phyloP scores from a whole-genome alignment of 2,113 vertebrate genomes.

The Xiphias gladius region DNA sequence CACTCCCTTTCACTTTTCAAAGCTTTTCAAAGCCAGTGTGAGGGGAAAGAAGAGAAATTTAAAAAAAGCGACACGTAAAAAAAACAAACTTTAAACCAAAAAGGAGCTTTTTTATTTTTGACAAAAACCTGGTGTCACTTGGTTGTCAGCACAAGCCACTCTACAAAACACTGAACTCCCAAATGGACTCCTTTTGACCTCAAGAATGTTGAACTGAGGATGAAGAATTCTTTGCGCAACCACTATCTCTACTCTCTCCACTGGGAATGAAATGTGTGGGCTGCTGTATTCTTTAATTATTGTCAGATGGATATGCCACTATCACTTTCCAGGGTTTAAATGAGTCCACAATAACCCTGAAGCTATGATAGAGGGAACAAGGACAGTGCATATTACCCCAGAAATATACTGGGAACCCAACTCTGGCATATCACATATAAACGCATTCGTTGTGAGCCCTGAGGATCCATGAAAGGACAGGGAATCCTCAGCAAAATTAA shows the following conservation, averaged over 20 bases:
- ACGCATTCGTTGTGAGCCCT: no score
- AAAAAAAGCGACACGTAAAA: no score
- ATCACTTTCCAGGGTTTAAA: constrained; percentile 3
- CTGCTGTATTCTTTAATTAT: constrained; percentile 15
- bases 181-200: constrained; percentile 51
- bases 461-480: neutral
- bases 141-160: neutral
- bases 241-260: constrained; percentile 13
- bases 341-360: neutral
- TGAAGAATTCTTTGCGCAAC: constrained; percentile 59
- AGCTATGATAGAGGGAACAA: neutral
- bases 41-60: neutral
- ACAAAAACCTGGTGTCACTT: neutral
- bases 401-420: neutral
- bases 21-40: neutral
- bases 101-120: neutral
- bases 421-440: no score
- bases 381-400: neutral
- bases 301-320: neutral
- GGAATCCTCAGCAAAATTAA: neutral
- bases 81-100: neutral
- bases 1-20: constrained; percentile 57
- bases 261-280: constrained; percentile 3
- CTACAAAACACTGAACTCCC: constrained; percentile 1
- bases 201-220: constrained; percentile 69